Evolutionary conservation across 2,888 invertebrate species (phyloP), one percentile per base, ranked within the genome.

Genomic region (Sthenelais limicola): DNA sequence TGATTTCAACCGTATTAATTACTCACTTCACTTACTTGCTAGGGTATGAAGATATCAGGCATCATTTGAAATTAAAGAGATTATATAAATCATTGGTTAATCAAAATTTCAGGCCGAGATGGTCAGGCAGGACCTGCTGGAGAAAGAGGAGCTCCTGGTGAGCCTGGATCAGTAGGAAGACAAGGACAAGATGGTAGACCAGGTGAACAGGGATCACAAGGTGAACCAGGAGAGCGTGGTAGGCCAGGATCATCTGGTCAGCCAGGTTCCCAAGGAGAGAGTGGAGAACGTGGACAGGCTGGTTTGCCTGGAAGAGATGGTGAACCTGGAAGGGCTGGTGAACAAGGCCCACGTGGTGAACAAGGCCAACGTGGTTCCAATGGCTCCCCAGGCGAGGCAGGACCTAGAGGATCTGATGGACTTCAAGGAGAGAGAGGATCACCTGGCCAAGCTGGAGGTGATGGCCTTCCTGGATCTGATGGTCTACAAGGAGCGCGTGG

Each of bases 121-220:
- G 76, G 76, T 32, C 43, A 12, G 35, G 28, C 71, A 38, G 76
- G 76, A 54, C 26, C 68, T 33, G 67, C 47, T 62, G 78, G 78
- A 58, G 26, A 48, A 48, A 49, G 70, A 30, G 79, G 79, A 43
- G n/a, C 24, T 12, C 58, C 48, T 38, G 76, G 76, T 3, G 51
- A 32, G 7, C 68, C 47, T 21, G 68, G 68, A 3, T 9, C 49
- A 4, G 47, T 32, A 18, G 68, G 68, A 3, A 26, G 49, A 4
- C 7, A n/a, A 7, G 68, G 68, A 30, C 48, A 48, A 68, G n/a
- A 47, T 7, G 68, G 68, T 12, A 9, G 24, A 7, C 28, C 32
- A 21, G 68, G 68, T 7, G 48, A 48, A 18, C 21, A 24, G 12
- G 68, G 68, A n/a, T 7, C 5, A 26, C 28, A 32, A 9, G 68